Evolutionary conservation across 2,888 invertebrate genomes (phyloP), one percentile per base, ranked within the genome.

Genomic region (Malacosoma neustria): DNA sequence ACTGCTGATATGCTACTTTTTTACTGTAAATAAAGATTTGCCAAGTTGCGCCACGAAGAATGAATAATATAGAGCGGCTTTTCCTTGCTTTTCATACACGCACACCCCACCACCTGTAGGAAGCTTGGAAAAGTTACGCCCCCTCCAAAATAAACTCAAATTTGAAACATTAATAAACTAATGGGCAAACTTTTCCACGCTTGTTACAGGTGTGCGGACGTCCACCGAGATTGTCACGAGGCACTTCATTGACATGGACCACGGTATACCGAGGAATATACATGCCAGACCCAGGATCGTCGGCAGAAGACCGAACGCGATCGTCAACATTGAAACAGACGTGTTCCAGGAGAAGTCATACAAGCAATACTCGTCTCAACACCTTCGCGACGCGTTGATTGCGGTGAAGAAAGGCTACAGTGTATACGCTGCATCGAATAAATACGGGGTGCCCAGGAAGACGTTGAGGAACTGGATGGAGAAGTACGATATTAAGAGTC

Each of bases 401-500:
- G 86, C 86, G 0, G 87, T 87, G 0, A 87, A 87, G 45, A 80
- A 80, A 48, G 88, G 87, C 0, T 82, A 85, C 39, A 87, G 87
- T 14, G 88, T 88, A 0, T 87, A 88, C 41, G 87, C 87, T 0
- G 88, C 88, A 0, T 87, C 88, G 0, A 87, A 87, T 41, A 86
- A 87, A 31, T 88, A 76, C 42, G 87, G 87, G 0, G 87, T 88
- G 13, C 87, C 87, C 1, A 67, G 87, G 54, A 88, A 88, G 39
- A 88, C 88, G 14, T 58, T 88, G 13, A 55, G 88, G 37, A 88
- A 87, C 57, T 88, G 88, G 85, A 88, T 88, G 87, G 87, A 87
- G 36, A 86, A 88, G 40, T 87, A 87, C 42, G 85, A 87, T 51
- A 87, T 87, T 22, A 85, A 87, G 52, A 87, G 87, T 48, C 86